Conservation (phyloP, 1,140 invertebrate species). For the Euschistus heros region DNA sequence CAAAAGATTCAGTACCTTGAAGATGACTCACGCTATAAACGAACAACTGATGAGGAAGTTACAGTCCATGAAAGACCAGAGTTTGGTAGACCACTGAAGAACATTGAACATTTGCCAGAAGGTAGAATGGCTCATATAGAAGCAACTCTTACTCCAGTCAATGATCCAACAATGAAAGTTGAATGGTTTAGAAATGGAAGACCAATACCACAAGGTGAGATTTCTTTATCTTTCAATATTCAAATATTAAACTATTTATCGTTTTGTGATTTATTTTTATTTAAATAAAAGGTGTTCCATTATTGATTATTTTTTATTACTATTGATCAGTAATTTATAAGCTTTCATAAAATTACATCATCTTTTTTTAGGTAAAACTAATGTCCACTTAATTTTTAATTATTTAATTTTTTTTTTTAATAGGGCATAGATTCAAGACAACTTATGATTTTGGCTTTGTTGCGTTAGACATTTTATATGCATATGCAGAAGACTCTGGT, state of each 20-base stretch:
- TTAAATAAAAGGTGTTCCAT: background rate
- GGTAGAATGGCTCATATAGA: conserved; percentile 89
- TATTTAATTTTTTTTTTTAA: background rate
- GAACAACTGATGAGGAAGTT: conserved; percentile 56
- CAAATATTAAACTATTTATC: conserved; percentile 10
- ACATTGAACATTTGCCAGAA: conserved; percentile 68
- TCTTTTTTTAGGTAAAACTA: too few relatives aligned
- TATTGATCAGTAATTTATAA: too few relatives aligned
- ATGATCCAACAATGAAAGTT: conserved; percentile 88
- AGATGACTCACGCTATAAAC: conserved; percentile 67
- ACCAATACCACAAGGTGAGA: conserved; percentile 67
- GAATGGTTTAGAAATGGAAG: conserved; percentile 91
- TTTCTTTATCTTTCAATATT: too few relatives aligned
- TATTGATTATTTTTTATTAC: too few relatives aligned
- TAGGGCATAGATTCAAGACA: conserved; percentile 76
- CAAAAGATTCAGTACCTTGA: conserved; percentile 87
- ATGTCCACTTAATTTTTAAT: too few relatives aligned
- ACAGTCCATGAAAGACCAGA: conserved; percentile 72
- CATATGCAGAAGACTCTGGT: conserved; percentile 87
- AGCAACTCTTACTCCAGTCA: conserved; percentile 86
- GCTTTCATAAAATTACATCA: too few relatives aligned
- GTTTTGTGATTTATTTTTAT: conserved; percentile 8
- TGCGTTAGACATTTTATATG: conserved; percentile 89
- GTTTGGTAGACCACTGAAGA: conserved; percentile 78
- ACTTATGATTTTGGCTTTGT: conserved; percentile 95